These are phyloP conservation scores for Vireo griseus DNA, from an alignment of 2,797 vertebrate genomes.

Conservation along the genomic window DNA sequence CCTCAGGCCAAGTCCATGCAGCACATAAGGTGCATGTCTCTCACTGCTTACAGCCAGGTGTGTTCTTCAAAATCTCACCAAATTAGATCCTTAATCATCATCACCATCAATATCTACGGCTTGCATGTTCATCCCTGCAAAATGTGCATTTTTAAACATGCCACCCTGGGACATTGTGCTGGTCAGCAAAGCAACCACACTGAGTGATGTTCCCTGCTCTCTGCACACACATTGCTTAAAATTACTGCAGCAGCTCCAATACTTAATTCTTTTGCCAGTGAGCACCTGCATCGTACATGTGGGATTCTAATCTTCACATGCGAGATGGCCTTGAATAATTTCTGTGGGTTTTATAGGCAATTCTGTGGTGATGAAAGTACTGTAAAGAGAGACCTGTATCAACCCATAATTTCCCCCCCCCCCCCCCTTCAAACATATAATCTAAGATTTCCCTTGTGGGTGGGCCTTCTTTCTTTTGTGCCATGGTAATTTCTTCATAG, in stretches of 20 bases:
- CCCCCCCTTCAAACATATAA: background rate
- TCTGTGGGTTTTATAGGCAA: slow-evolving; percentile 51
- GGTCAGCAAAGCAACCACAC: background rate
- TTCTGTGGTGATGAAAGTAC: slow-evolving; percentile 52
- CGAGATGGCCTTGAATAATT: slow-evolving; percentile 39
- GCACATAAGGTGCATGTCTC: background rate
- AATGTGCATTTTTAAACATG: background rate
- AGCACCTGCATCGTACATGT: slow-evolving; percentile 4
- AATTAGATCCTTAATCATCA: background rate
- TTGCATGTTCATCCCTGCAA: background rate
- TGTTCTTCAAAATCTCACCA: background rate
- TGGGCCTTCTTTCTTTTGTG: slow-evolving; percentile 57
- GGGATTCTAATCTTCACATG: background rate
- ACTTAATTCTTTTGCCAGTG: background rate
- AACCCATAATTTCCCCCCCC: background rate
- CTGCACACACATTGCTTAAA: background rate
- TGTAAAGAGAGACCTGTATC: slow-evolving; percentile 30
- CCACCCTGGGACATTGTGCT: background rate
- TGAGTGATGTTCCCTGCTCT: background rate
- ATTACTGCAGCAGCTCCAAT: background rate
- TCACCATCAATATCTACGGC: background rate
- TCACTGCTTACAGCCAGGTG: background rate
- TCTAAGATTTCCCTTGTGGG: slow-evolving; percentile 59
- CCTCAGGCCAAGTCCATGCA: background rate
- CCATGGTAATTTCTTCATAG: slow-evolving; percentile 67